These are phyloP conservation scores for Lumbricus terrestris DNA, from an alignment of 2,888 invertebrate species.

Conservation along the genomic window DNA sequence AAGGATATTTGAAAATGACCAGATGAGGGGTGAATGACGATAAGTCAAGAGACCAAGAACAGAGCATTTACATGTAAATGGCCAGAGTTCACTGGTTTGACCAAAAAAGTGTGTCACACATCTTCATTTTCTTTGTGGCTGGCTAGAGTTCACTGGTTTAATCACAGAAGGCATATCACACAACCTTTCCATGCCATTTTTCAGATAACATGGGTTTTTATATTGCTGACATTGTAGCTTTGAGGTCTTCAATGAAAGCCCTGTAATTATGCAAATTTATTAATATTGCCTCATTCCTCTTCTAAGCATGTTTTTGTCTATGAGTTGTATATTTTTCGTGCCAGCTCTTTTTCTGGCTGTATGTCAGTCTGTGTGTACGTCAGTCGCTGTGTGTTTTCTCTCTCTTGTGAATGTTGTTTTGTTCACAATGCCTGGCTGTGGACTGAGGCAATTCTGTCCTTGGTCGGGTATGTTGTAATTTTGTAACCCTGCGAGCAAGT, in stretches of 20 bases:
- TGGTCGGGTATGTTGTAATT: neutral
- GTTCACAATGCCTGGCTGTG: neutral
- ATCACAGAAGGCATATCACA: neutral
- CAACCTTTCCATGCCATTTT: neutral
- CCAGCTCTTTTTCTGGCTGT: neutral
- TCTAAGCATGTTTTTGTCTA: neutral
- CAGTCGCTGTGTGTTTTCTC: neutral
- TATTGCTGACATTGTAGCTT: neutral
- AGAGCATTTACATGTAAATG: no score
- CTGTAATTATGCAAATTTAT: neutral
- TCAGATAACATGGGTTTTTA: neutral
- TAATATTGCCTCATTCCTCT: neutral
- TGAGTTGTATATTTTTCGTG: neutral
- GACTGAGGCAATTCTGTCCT: neutral
- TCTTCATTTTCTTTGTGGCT: no score
- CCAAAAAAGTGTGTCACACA: no score
- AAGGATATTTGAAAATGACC: no score
- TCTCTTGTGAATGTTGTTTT: neutral
- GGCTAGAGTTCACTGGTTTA: neutral
- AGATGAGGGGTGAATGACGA: no score
- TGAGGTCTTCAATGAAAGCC: neutral
- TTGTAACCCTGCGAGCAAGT: no score
- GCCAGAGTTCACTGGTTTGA: no score
- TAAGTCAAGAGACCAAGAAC: no score
- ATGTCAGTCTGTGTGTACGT: neutral